Base-by-base conservation (phyloP, 2,797 vertebrate species). In the Danio kyathit region DNA sequence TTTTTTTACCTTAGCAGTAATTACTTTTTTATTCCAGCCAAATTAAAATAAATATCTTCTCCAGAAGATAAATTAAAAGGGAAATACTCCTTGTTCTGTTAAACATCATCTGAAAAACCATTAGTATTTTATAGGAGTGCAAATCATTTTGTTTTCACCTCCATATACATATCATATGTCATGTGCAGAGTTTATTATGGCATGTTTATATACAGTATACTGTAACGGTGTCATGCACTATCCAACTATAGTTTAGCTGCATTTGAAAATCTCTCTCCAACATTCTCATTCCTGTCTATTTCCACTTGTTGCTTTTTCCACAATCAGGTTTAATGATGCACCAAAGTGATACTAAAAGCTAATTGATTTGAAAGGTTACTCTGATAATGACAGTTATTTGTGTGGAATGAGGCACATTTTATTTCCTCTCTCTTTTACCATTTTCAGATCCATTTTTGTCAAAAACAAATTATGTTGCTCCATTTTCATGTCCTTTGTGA, bases 361-460 rank as follows among this genome's bases (percentile, higher is more conserved):
- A 71, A 71, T 71, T 71, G 51, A 2, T 56, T 19, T 71, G 38
- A 71, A 71, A 54, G 56, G 16, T 48, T 48, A 16, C 19, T 65
- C 46, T 70, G 21, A 19, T 75, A 81, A 82, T 88, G 86, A 80
- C 56, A 0, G 19, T 13, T 17, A 17, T 41, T 71, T 17, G 41
- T 71, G 49, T 16, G 7, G 3, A 17, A 17, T 48, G 2, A 71
- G 29, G 4, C 2, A 2, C 49, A 17, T 70, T 40, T 41, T 3
- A 41, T 71, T 40, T 70, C 3, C 52, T 71, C 29, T 52, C 38
- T 6, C 1, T 54, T 54, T 70, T 9, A 2, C 40, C 44, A 16
- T 11, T 17, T 54, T 56, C 10, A 13, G 51, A 13, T 38, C 69
- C 9, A 10, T 54, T 71, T 54, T 40, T 41, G 1, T 16, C 1